Percentiles rank a stretch among this genome's conserved stretches.
phyloP scores from a whole-genome alignment of 2,797 vertebrate genomes.

The Hippocampus kuda region DNA sequence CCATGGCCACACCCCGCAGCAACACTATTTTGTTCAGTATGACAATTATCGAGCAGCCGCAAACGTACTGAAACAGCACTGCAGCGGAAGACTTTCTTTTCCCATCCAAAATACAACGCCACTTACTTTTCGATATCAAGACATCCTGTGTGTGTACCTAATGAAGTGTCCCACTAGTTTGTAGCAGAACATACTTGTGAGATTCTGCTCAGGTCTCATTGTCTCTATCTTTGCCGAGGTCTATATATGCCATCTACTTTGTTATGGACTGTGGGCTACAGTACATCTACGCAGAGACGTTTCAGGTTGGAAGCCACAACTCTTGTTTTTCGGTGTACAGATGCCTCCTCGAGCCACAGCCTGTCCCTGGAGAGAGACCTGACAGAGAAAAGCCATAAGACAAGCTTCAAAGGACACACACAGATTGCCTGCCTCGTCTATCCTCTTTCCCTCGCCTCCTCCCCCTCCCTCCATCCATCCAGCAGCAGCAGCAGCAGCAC shows the following conservation, averaged over 20 bases:
- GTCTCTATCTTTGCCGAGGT: background rate
- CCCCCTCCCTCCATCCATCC: slow-evolving; percentile 5
- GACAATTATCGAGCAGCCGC: background rate
- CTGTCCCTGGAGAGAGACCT: slow-evolving; percentile 53
- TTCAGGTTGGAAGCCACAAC: slow-evolving; percentile 34
- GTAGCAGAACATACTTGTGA: slow-evolving; percentile 11
- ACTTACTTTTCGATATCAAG: background rate
- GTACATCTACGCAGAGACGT: slow-evolving; percentile 8
- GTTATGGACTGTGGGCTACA: slow-evolving; percentile 11
- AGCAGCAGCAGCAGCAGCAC: background rate
- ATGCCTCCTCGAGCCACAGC: slow-evolving; percentile 39
- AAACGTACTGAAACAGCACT: background rate
- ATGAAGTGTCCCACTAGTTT: background rate
- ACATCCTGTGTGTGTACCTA: background rate
- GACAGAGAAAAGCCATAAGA: slow-evolving; percentile 63
- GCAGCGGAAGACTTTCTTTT: too few relatives aligned
- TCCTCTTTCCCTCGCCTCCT: slow-evolving; percentile 33
- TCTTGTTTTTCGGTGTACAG: slow-evolving; percentile 29
- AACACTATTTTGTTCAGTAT: background rate
- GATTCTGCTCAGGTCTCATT: background rate
- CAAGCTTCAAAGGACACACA: slow-evolving; percentile 63
- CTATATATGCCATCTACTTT: slow-evolving; percentile 25
- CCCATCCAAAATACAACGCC: background rate
- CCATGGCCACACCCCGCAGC: background rate
- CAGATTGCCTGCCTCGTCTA: slow-evolving; percentile 55